Conservation (phyloP, 2,797 vertebrate genomes). For the Threskiornis aethiopicus region DNA sequence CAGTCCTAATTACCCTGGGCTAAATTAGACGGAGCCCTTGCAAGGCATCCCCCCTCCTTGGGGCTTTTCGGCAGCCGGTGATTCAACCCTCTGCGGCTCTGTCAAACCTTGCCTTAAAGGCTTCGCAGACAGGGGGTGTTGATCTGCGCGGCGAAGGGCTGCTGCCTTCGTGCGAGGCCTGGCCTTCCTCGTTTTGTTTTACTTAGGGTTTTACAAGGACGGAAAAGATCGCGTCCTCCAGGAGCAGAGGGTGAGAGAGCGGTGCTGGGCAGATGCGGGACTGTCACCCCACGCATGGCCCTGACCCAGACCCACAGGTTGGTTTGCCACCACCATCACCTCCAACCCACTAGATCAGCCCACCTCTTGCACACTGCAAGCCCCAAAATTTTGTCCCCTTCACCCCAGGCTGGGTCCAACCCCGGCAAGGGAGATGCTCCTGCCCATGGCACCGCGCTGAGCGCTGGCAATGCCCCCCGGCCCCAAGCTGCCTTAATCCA, state of each 20-base stretch:
- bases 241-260: background rate
- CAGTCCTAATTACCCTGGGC: background rate
- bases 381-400: background rate
- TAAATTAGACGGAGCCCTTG: background rate
- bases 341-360: background rate
- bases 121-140: background rate
- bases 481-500: background rate
- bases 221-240: background rate
- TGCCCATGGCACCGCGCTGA: background rate
- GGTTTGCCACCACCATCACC: background rate
- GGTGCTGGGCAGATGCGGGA: background rate
- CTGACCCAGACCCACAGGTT: background rate
- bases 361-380: background rate
- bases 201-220: background rate
- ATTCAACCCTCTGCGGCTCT: background rate
- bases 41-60: background rate
- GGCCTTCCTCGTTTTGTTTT: background rate
- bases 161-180: accelerated
- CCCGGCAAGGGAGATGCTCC: background rate
- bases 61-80: accelerated
- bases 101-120: background rate
- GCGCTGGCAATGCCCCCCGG: accelerated
- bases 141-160: background rate
- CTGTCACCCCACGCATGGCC: background rate
- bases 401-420: background rate